Evolutionary conservation across 2,888 invertebrate genomes (phyloP).

Genomic region (Leistus spinibarbis): DNA sequence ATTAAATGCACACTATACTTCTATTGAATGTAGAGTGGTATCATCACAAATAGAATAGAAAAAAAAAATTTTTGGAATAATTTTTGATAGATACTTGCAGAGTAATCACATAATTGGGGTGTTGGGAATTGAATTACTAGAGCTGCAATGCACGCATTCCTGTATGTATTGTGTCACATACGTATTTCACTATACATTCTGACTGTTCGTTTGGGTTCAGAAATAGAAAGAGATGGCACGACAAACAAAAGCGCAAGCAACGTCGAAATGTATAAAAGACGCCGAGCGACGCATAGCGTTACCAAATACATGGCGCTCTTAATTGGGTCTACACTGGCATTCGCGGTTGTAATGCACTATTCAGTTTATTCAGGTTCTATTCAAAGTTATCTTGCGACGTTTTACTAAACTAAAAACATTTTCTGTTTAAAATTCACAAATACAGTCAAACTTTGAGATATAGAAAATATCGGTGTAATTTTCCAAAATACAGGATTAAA

Average conservation of each 20-base stretch:
- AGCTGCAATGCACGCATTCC: constrained; percentile 36
- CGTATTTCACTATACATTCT: neutral
- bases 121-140: constrained; percentile 37
- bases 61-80: neutral
- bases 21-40: neutral
- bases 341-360: neutral
- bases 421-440: too few relatives aligned
- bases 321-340: constrained; percentile 8
- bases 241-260: constrained; percentile 12
- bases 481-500: too few relatives aligned
- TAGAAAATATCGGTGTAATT: too few relatives aligned
- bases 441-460: too few relatives aligned
- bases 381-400: too few relatives aligned
- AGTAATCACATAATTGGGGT: constrained; percentile 38
- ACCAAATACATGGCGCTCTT: neutral
- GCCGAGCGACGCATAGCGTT: neutral
- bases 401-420: too few relatives aligned
- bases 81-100: constrained; percentile 17
- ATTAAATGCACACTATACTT: neutral
- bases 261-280: neutral
- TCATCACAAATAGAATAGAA: neutral
- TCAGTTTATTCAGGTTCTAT: neutral
- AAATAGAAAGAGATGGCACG: neutral
- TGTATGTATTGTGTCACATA: constrained; percentile 11
- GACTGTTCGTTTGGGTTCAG: neutral